Evolutionary conservation across 2,113 vertebrate species (phyloP).

Genomic region (Triplophysa dalaica): DNA sequence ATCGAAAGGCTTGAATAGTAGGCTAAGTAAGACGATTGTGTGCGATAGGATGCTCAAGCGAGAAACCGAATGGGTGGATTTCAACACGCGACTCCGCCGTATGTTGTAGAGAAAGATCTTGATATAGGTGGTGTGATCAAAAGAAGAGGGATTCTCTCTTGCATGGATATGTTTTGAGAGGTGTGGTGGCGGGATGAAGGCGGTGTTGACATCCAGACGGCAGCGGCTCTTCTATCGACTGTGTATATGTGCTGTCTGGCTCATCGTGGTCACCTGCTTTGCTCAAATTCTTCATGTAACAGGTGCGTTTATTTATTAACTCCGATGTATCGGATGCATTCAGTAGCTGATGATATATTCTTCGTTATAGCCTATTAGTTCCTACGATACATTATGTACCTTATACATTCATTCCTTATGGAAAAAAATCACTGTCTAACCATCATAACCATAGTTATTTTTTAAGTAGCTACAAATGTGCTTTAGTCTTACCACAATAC

Average conservation of each 20-base stretch:
- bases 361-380: not conserved
- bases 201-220: conserved; percentile 65
- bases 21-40: not conserved
- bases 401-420: not conserved
- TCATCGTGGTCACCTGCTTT: conserved; percentile 66
- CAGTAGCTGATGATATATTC: not conserved
- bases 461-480: too few species aligned
- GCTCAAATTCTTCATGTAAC: conserved; percentile 58
- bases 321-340: not conserved
- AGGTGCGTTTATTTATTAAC: conserved; percentile 62
- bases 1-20: not conserved
- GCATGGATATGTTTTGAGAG: conserved; percentile 67
- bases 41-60: conserved; percentile 39
- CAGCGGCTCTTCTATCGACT: conserved; percentile 68
- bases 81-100: conserved; percentile 9
- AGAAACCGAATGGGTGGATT: conserved; percentile 27
- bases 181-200: conserved; percentile 68
- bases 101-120: conserved; percentile 2
- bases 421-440: too few species aligned
- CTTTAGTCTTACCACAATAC: too few species aligned
- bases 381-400: not conserved
- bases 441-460: too few species aligned
- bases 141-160: conserved; percentile 22
- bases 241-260: conserved; percentile 66
- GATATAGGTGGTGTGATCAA: conserved; percentile 11